Conservation (phyloP, 2,888 invertebrate genomes). For the Spilosoma lubricipeda region DNA sequence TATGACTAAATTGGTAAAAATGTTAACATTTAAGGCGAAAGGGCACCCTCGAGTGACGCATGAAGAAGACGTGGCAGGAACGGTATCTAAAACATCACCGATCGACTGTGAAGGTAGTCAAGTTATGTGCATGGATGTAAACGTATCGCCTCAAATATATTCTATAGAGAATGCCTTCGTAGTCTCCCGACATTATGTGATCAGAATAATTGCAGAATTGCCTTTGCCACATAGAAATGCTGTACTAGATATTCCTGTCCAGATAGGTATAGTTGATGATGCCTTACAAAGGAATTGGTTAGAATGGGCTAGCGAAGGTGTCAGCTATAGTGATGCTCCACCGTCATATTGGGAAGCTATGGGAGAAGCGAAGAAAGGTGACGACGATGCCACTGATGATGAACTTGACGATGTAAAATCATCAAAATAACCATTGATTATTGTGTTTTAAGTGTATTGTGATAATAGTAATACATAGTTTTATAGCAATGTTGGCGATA, state of each 20-base stretch:
- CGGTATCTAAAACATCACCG: slow-evolving; percentile 46
- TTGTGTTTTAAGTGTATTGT: not conserved
- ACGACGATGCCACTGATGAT: slow-evolving; percentile 26
- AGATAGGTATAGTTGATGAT: slow-evolving; percentile 46
- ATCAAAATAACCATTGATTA: not conserved
- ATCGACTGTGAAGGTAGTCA: slow-evolving; percentile 44
- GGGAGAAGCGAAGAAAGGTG: slow-evolving; percentile 33
- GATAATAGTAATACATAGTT: not conserved
- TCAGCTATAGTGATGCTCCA: slow-evolving; percentile 34
- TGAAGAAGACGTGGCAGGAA: slow-evolving; percentile 29
- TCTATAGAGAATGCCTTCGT: slow-evolving; percentile 52
- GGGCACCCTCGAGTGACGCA: slow-evolving; percentile 30
- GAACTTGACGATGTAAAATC: not conserved
- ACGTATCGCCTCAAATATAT: slow-evolving; percentile 20
- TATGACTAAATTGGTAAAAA: slow-evolving; percentile 50
- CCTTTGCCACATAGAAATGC: slow-evolving; percentile 57
- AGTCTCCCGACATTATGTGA: slow-evolving; percentile 50
- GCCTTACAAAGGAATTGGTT: not conserved
- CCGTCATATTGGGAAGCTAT: slow-evolving; percentile 58
- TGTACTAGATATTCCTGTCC: slow-evolving; percentile 52
- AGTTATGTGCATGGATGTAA: slow-evolving; percentile 38
- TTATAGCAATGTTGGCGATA: not conserved
- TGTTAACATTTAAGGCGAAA: slow-evolving; percentile 40
- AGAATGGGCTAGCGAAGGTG: not conserved
- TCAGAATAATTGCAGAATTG: slow-evolving; percentile 48